Conservation (phyloP, 64 coral and sea anemone species). For the Anthopleura sola region DNA sequence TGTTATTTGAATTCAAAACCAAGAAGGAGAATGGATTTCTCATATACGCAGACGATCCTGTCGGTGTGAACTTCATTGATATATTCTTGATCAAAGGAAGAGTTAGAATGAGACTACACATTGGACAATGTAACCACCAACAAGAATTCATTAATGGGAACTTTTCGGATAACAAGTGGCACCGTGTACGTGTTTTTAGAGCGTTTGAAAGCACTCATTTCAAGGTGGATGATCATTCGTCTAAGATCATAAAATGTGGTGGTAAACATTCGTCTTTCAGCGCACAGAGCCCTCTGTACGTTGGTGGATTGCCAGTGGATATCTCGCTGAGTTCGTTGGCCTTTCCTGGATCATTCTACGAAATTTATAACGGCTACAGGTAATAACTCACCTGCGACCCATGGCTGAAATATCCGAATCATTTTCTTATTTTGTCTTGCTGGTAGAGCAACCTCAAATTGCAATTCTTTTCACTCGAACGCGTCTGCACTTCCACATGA, state of each 20-base stretch:
- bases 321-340: constrained; percentile 41
- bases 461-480: neutral
- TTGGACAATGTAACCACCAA: constrained; percentile 49
- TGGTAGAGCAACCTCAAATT: neutral
- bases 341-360: constrained; percentile 45
- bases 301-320: constrained; percentile 38
- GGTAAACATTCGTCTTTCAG: constrained; percentile 13
- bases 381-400: neutral
- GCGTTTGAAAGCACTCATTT: constrained; percentile 28
- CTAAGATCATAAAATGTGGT: constrained; percentile 48
- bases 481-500: neutral
- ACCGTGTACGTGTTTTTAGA: constrained; percentile 58
- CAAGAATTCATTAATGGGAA: constrained; percentile 58
- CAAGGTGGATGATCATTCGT: constrained; percentile 45
- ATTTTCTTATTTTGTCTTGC: neutral
- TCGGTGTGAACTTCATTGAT: constrained; percentile 66
- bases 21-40: constrained; percentile 55
- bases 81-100: constrained; percentile 73
- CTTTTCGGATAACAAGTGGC: constrained; percentile 66
- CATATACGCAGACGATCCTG: constrained; percentile 70
- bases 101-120: constrained; percentile 58
- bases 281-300: constrained; percentile 27
- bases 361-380: constrained; percentile 41
- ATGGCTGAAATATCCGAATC: neutral
- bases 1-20: constrained; percentile 73